Conservation (phyloP, 2,113 vertebrate species). For the Dendropsophus ebraccatus region DNA sequence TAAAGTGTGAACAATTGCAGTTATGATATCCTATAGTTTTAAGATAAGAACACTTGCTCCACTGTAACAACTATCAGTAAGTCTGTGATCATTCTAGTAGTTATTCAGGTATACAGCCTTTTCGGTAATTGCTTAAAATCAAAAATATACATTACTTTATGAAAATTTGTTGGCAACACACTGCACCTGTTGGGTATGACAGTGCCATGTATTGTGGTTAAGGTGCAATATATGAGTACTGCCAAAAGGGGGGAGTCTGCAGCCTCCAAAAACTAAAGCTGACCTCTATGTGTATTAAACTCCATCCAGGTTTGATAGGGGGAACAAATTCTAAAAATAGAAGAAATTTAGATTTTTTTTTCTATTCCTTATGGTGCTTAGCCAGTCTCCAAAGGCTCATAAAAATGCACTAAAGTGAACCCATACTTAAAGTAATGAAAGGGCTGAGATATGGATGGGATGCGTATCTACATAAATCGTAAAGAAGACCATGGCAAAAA, state of each 20-base stretch:
- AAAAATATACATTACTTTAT: background rate
- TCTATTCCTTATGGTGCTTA: background rate
- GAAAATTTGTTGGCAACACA: background rate
- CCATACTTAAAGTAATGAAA: background rate
- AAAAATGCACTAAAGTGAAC: background rate
- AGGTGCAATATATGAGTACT: background rate
- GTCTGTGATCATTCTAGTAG: background rate
- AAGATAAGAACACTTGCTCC: conserved; percentile 81
- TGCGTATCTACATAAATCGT: background rate
- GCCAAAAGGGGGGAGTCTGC: background rate
- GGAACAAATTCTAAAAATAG: background rate
- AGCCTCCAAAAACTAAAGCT: background rate
- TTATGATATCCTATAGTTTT: conserved; percentile 75
- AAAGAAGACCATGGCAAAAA: background rate
- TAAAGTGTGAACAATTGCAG: conserved; percentile 72
- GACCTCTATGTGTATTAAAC: background rate
- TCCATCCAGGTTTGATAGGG: background rate
- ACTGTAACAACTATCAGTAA: conserved; percentile 54
- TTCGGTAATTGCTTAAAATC: background rate
- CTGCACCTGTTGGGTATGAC: background rate
- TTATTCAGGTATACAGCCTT: background rate
- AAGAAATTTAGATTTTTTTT: background rate
- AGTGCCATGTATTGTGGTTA: background rate
- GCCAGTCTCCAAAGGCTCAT: conserved; percentile 4
- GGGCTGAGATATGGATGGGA: background rate